Evolutionary conservation across 92 coral and sea anemone species (phyloP).

Genomic region (Porites cylindrica): DNA sequence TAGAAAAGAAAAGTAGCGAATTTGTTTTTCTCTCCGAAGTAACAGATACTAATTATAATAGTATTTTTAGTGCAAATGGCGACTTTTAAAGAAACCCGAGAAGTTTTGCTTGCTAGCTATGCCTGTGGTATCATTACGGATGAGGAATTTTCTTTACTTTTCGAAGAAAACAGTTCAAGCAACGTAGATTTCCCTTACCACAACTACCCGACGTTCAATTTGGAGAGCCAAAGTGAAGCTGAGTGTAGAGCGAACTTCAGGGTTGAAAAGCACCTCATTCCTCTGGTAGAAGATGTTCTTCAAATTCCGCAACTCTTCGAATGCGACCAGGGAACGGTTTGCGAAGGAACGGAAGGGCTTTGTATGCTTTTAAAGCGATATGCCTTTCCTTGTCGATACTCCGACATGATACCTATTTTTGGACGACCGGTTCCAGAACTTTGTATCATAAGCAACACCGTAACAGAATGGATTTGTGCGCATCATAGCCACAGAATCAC

Average conservation of each 20-base stretch:
- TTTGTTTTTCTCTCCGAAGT: slow-evolving; percentile 5
- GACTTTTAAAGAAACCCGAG: slow-evolving; percentile 42
- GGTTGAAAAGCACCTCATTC: slow-evolving; percentile 39
- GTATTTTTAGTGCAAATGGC: slow-evolving; percentile 23
- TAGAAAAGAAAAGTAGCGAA: slow-evolving; percentile 13
- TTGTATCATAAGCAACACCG: too few species aligned
- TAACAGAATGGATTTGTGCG: not conserved
- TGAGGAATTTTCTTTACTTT: slow-evolving; percentile 56
- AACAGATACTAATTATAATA: not conserved
- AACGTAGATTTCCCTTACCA: slow-evolving; percentile 53
- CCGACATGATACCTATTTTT: too few species aligned
- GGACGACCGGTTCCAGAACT: too few species aligned
- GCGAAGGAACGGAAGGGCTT: slow-evolving; percentile 34
- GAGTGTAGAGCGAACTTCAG: slow-evolving; percentile 63
- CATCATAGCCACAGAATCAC: not conserved
- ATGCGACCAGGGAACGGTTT: slow-evolving; percentile 57
- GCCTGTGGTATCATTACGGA: slow-evolving; percentile 27
- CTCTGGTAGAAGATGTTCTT: slow-evolving; percentile 41
- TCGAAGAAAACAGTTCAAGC: slow-evolving; percentile 36
- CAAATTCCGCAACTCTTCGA: slow-evolving; percentile 42
- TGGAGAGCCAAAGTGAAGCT: slow-evolving; percentile 40
- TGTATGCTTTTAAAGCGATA: too few species aligned
- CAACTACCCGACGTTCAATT: slow-evolving; percentile 39
- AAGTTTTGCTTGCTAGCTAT: slow-evolving; percentile 33
- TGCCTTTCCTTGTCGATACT: too few species aligned